Evolutionary conservation across 2,113 vertebrate genomes (phyloP).

Genomic region (Nipponia nippon): DNA sequence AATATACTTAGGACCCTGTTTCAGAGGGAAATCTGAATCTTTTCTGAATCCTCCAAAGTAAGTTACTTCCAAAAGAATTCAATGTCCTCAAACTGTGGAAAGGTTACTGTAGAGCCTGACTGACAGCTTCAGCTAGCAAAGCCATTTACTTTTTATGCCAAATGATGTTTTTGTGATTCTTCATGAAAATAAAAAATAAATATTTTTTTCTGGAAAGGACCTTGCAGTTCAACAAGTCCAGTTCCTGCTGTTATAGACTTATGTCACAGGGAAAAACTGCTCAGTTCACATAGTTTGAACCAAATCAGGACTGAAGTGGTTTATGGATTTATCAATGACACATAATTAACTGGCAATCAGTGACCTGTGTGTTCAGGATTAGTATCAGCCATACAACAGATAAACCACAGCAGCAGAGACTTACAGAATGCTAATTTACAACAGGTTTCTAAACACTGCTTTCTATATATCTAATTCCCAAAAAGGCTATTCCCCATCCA

Average conservation of each 20-base stretch:
- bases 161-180: background rate
- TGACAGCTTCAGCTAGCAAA: background rate
- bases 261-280: background rate
- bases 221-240: background rate
- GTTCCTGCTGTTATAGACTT: background rate
- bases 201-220: background rate
- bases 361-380: background rate
- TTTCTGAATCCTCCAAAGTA: background rate
- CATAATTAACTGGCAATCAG: background rate
- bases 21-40: background rate
- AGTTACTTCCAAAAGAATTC: background rate
- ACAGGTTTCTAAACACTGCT: background rate
- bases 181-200: background rate
- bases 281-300: background rate
- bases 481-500: background rate
- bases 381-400: background rate
- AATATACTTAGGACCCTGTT: background rate
- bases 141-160: background rate
- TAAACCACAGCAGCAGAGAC: background rate
- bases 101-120: background rate
- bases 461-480: background rate
- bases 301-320: background rate
- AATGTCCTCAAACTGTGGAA: background rate
- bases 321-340: conserved; percentile 16
- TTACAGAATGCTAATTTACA: background rate